Conservation (phyloP, 2,797 vertebrate genomes). For the Pelodytes ibericus region DNA sequence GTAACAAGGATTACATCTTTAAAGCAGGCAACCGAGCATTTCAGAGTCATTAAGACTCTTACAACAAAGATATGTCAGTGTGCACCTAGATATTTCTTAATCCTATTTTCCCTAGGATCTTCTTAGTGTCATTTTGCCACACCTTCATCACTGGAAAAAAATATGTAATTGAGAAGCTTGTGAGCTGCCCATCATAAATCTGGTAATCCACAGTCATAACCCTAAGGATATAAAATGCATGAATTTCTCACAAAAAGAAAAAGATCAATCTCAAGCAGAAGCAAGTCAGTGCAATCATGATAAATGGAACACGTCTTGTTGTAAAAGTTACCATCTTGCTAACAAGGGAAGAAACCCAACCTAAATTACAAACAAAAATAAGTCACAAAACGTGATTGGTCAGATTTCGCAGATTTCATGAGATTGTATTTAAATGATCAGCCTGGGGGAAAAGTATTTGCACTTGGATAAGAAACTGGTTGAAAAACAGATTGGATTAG, state of each 20-base stretch:
- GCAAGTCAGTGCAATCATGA: not conserved
- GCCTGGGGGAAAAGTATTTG: too few species aligned
- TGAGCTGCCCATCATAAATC: constrained; percentile 11
- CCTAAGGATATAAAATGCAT: constrained; percentile 13
- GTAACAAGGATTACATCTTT: constrained; percentile 33
- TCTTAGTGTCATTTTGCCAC: constrained; percentile 6
- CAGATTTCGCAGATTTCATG: too few species aligned
- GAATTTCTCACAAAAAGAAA: constrained; percentile 1
- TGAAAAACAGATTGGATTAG: too few species aligned
- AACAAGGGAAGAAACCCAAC: not conserved
- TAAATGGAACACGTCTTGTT: not conserved
- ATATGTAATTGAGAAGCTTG: constrained; percentile 13
- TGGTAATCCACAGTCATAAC: constrained; percentile 31
- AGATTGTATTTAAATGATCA: too few species aligned
- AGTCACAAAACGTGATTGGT: too few species aligned
- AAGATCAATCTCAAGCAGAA: not conserved
- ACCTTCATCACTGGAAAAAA: constrained; percentile 15
- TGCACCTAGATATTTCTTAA: constrained; percentile 34
- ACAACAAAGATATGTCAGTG: constrained; percentile 19
- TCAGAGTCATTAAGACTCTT: constrained; percentile 26
- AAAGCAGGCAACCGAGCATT: constrained; percentile 22
- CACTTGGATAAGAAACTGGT: too few species aligned
- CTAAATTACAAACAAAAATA: too few species aligned
- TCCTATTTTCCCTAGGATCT: constrained; percentile 27
- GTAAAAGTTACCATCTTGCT: not conserved